Percentiles rank a stretch among this genome's conserved stretches.
Conservation (phyloP, 2,888 invertebrate genomes). For the Vanessa cardui region DNA sequence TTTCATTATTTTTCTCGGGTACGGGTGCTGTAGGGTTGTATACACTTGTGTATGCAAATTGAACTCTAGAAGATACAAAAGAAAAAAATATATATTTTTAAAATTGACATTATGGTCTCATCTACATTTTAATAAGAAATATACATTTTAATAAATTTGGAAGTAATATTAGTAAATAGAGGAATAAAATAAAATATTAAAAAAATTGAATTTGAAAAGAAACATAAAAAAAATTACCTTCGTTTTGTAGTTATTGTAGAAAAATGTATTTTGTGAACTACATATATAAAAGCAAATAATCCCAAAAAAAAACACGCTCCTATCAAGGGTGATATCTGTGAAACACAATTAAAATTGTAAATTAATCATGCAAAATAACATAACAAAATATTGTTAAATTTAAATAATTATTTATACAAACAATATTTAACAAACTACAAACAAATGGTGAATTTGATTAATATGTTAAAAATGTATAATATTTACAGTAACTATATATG, state of each 20-base stretch:
- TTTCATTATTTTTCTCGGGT: conserved; percentile 25
- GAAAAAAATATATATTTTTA: neutral
- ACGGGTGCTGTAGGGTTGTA: conserved; percentile 17
- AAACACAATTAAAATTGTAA: conserved; percentile 26
- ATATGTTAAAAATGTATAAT: no score
- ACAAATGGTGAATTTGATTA: no score
- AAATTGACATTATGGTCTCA: neutral
- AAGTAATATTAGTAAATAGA: no score
- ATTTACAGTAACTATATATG: no score
- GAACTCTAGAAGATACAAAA: conserved; percentile 33
- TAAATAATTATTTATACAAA: no score
- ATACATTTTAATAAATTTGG: no score
- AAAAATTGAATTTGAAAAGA: conserved; percentile 39
- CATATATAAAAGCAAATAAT: conserved; percentile 50
- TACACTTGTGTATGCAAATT: conserved; percentile 33
- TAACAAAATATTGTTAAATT: no score
- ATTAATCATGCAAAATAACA: neutral
- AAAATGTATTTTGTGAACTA: conserved; percentile 52
- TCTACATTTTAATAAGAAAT: neutral
- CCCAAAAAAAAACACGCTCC: conserved; percentile 51
- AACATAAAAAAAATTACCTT: conserved; percentile 28
- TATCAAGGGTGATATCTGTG: conserved; percentile 53
- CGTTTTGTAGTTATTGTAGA: conserved; percentile 39
- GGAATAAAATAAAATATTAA: neutral
- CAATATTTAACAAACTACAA: no score